Evolutionary conservation across 2,888 invertebrate genomes (phyloP).

Genomic region (Notodonta ziczac): DNA sequence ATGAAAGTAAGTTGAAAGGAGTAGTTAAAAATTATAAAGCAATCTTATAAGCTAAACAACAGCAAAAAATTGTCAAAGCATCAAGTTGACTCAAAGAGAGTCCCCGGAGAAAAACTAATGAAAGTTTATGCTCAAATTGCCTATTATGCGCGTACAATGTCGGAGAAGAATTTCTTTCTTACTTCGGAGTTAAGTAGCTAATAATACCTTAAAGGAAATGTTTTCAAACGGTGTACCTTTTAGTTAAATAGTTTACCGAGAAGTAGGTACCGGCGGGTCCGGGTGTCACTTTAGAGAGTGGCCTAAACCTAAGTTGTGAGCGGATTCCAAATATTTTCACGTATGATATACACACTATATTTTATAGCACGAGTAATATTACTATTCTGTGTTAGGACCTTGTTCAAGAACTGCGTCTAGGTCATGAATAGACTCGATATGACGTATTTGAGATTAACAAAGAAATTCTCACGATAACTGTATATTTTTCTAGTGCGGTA

Average conservation of each 20-base stretch:
- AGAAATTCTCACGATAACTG: too few species aligned
- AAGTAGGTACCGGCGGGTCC: constrained; percentile 20
- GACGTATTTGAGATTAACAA: too few species aligned
- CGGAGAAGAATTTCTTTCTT: constrained; percentile 43
- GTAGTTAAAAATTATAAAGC: too few species aligned
- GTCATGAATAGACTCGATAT: too few species aligned
- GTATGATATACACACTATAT: background rate
- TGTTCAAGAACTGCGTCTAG: too few species aligned
- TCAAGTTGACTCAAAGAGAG: background rate
- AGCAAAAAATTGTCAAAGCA: too few species aligned
- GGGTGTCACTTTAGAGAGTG: constrained; percentile 39
- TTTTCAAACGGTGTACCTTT: constrained; percentile 67
- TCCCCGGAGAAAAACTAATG: background rate
- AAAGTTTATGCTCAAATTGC: constrained; percentile 13
- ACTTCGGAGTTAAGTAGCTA: constrained; percentile 49
- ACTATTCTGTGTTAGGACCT: too few species aligned
- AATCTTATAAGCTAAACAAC: too few species aligned
- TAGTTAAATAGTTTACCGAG: constrained; percentile 66
- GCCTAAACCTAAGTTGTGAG: constrained; percentile 15
- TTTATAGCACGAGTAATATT: too few species aligned
- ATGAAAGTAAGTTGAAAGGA: too few species aligned
- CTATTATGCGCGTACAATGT: constrained; percentile 43
- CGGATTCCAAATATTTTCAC: background rate
- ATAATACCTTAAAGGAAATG: constrained; percentile 63
- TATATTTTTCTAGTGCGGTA: too few species aligned